Base-by-base conservation (phyloP, 2,113 vertebrate genomes). In the Colaptes auratus region DNA sequence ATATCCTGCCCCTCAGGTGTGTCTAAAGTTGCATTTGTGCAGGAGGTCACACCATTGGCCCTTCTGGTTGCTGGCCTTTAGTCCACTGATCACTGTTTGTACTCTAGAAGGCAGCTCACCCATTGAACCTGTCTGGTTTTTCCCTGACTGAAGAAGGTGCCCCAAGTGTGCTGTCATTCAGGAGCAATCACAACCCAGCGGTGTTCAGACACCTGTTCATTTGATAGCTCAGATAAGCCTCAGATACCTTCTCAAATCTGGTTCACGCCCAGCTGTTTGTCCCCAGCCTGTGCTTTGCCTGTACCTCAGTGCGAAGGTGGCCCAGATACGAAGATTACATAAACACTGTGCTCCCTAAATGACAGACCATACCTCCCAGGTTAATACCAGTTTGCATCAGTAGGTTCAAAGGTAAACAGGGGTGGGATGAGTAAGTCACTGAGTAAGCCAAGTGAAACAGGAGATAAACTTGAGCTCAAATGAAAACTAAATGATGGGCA, bases 211-310 rank as follows among this genome's bases (percentile, higher is more conserved):
- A 87, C 58, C 46, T 10, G 2, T 21, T 95, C 65, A 60, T 83
- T 76, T 96, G 56, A 28, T 59, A 74, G n/a, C 55, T 63, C 72
- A 25, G 69, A 61, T 69, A 77, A 86, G 48, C 85, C 70, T 35
- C 44, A 6, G 15, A 74, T 81, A 64, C 46, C 46, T 72, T 67
- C 35, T 30, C 42, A 56, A 48, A 66, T 59, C 64, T 33, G 7
- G 27, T 46, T 4, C 79, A 42, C n/a, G 0, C 88, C 76, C 88
- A 76, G 65, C 64, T 81, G 50, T 91, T 90, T 81, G 39, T 48
- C 58, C 53, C 31, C 15, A 64, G 77, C 30, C 65, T 3, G n/a
- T 20, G 48, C 59, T 5, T 33, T 92, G 53, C 84, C 59, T 24
- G 61, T 61, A 23, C 72, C 87, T 50, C 7, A 55, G 42, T 0